These are phyloP conservation scores for Gallinago stenura DNA, from an alignment of 2,797 vertebrate species.

Conservation along the genomic window DNA sequence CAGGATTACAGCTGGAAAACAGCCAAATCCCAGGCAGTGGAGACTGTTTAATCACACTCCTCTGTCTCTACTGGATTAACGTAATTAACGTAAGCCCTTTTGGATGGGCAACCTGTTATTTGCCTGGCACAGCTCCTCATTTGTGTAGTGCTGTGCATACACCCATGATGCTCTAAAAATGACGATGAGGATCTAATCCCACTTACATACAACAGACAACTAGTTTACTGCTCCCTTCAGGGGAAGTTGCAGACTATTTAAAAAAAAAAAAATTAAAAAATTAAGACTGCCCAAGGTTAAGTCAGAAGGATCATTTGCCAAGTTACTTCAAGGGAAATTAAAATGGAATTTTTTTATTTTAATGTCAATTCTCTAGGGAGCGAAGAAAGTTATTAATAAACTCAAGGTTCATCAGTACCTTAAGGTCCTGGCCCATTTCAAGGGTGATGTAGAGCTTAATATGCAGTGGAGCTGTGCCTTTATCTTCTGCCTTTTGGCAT, in stretches of 20 bases:
- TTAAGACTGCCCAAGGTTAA: background rate
- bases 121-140: conserved; percentile 6
- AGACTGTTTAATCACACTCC: conserved; percentile 64
- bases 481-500: background rate
- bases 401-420: background rate
- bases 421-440: background rate
- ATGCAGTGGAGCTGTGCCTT: background rate
- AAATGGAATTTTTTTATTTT: background rate
- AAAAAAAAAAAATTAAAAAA: background rate
- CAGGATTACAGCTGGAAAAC: conserved; percentile 15
- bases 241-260: background rate
- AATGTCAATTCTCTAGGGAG: background rate
- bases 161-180: background rate
- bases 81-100: conserved; percentile 69
- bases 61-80: conserved; percentile 66
- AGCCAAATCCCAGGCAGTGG: conserved; percentile 51
- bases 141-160: background rate
- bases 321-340: conserved; percentile 5
- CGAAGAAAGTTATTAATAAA: background rate
- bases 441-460: background rate
- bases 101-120: conserved; percentile 34
- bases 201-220: background rate
- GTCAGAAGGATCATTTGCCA: background rate
- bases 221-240: background rate
- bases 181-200: background rate